Evolutionary conservation across 2,888 invertebrate species (phyloP), one percentile per base, ranked within the genome.

Genomic region (Tortricodes alternella): DNA sequence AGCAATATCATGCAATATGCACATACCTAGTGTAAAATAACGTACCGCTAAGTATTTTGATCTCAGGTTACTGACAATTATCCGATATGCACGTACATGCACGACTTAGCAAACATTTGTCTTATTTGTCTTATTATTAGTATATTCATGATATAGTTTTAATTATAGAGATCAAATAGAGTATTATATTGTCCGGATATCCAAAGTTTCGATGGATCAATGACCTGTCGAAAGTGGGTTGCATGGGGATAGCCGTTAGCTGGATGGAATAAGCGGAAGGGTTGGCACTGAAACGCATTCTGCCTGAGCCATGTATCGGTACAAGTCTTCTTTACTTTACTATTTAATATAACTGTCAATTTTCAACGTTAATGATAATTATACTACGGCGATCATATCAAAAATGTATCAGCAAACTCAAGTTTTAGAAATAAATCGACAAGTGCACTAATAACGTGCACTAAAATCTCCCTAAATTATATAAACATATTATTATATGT

Each of bases 141-240:
- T 34, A 3, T 24, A 6, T 16, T 34, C 16, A 23, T 16, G 27
- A 27, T 29, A 29, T 9, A 9, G 29, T 29, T 9, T 29, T 29
- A 38, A 7, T n/a, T 18, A n/a, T 19, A 38, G 16, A 38, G 37
- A n/a, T 38, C 37, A 16, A n/a, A 4, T 9, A 32, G 5, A 9
- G 11, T 32, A 9, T 3, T n/a, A 4, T 9, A 29, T 8, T 23
- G 37, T 44, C 27, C 44, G 49, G 50, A 50, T 37, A 58, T 48
- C 41, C 53, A 53, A 66, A 67, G 70, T 69, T 70, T 66, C 63
- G 71, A 67, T 74, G 67, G 79, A 76, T 73, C 80, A 77, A 74
- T 73, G 79, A 78, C 78, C 78, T 64, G 68, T 61, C 68, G 70
- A 75, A 78, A 77, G 72, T 79, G 73, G 80, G 77, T 79, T 78